Evolutionary conservation across 2,113 vertebrate genomes (phyloP).

Genomic region (Oryzias curvinotus): DNA sequence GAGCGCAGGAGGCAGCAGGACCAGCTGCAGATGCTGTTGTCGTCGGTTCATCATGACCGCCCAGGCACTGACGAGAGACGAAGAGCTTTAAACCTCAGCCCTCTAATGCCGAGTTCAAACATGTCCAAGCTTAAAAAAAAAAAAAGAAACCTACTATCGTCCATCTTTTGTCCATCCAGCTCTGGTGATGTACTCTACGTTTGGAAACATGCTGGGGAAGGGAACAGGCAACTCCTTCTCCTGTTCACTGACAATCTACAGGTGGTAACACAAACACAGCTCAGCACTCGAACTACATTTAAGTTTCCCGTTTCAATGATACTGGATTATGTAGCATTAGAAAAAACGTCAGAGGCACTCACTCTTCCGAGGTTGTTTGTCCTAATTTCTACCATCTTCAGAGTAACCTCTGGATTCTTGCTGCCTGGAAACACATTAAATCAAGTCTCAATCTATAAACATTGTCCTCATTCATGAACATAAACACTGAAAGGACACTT

Average conservation of each 20-base stretch:
- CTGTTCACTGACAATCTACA: constrained; percentile 82
- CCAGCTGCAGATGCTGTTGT: constrained; percentile 88
- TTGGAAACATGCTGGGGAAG: constrained; percentile 83
- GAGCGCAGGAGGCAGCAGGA: constrained; percentile 86
- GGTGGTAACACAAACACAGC: constrained; percentile 6
- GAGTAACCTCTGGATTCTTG: constrained; percentile 90
- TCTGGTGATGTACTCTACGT: constrained; percentile 88
- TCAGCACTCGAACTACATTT: neutral
- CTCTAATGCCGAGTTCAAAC: neutral
- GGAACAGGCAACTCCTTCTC: constrained; percentile 89
- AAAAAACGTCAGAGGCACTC: constrained; percentile 40
- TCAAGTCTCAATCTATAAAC: neutral
- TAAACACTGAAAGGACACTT: too few relatives aligned
- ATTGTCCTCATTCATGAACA: neutral
- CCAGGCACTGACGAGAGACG: constrained; percentile 81
- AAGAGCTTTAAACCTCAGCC: neutral
- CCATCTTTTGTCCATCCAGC: constrained; percentile 93
- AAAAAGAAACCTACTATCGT: constrained; percentile 80
- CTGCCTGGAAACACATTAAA: constrained; percentile 81
- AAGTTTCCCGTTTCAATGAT: neutral
- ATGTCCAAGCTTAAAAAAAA: neutral
- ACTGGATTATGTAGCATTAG: neutral
- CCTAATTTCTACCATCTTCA: constrained; percentile 89
- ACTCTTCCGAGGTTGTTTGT: constrained; percentile 85
- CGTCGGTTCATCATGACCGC: constrained; percentile 89